These are phyloP conservation scores for Acutogordius australiensis DNA, from an alignment of 2,888 invertebrate genomes.

Conservation along the genomic window DNA sequence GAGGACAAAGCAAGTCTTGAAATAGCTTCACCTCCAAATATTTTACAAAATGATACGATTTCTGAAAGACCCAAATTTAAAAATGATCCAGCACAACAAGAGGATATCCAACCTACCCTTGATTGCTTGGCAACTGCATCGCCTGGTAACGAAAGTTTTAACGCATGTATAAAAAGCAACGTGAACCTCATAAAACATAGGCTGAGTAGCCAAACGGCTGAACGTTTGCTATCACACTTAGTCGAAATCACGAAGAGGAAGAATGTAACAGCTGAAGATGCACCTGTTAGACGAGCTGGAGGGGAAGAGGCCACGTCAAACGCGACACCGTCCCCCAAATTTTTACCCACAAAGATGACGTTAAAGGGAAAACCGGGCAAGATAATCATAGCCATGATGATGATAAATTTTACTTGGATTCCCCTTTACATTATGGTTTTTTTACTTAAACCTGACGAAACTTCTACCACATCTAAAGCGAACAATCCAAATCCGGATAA, in stretches of 20 bases:
- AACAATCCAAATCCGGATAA: not conserved
- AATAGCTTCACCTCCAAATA: no score
- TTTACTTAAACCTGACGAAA: not conserved
- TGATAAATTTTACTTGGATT: conserved; percentile 1
- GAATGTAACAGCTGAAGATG: not conserved
- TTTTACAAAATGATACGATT: no score
- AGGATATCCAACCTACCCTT: no score
- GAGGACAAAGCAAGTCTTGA: no score
- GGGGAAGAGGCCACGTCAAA: not conserved
- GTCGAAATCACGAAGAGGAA: not conserved
- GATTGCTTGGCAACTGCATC: not conserved
- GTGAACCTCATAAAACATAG: not conserved
- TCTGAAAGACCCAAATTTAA: not conserved
- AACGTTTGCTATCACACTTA: not conserved
- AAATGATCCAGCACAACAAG: not conserved
- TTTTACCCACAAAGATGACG: no score
- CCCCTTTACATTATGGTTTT: conserved; percentile 1
- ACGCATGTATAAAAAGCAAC: not conserved
- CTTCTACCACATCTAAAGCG: not conserved
- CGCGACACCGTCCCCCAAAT: no score
- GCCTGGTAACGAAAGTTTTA: not conserved
- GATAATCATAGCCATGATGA: not conserved
- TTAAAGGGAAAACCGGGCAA: not conserved
- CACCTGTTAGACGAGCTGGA: not conserved
- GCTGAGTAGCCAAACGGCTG: not conserved